Evolutionary conservation across 2,888 invertebrate species (phyloP), one percentile per base, ranked within the genome.

Genomic region (Lithophane semibrunnea): DNA sequence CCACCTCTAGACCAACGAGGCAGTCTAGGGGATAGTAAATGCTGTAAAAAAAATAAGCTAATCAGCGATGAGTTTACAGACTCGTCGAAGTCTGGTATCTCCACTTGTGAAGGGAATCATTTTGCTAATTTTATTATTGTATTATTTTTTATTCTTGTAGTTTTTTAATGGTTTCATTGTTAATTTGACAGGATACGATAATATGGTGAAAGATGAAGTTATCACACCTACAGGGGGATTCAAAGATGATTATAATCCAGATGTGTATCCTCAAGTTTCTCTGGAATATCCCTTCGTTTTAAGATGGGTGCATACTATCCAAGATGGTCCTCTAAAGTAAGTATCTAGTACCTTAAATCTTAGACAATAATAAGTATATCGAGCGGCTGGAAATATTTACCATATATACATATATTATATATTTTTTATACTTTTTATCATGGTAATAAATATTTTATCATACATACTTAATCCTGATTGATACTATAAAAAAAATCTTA

Each of bases 221-320:
- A 81, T 93, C 13, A 87, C 90, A 13, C 77, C 87, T 1, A 81
- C 83, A 0, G 75, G 85, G 3, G 92, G 88, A 3, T 92, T 91
- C 74, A 91, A 91, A 78, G 93, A 93, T 67, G 56, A 86, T 1
- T 93, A 94, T 76, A 77, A 93, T 68, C 89, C 90, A 0, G 65
- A 84, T 0, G 47, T 90, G 0, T 13, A 88, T 1, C 94, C 93
- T 0, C 92, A 92, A 75, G 74, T 92, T 42, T 91, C 92, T 18
- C 65, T 92, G 12, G 94, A 94, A 72, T 92, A 90, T 77, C 91
- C 92, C 3, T 91, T 90, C 37, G 85, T 89, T 12, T 73, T 91
- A 12, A 83, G 93, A 78, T 94, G 93, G 93, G 76, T 91, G 16
- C 93, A 94, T 70, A 91, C 90, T 4, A 84, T 92, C 44, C 93